A percentile compares a stretch with the other conserved stretches of the same genome.
Conservation (phyloP, 2,797 vertebrate genomes). For the Chelonia mydas region DNA sequence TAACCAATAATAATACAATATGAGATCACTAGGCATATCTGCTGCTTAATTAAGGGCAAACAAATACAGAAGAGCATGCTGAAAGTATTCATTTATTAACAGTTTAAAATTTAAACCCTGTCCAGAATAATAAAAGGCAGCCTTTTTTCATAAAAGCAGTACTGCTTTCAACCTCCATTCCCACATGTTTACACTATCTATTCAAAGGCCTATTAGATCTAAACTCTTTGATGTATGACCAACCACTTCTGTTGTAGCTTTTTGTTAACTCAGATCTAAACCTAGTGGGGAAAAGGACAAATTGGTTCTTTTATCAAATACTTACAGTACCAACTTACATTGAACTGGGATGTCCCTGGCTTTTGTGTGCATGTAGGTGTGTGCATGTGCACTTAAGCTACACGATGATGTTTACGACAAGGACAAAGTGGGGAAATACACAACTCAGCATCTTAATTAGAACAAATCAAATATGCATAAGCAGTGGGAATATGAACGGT, state of each 20-base stretch:
- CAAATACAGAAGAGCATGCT: neutral
- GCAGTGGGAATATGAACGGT: rapidly evolving
- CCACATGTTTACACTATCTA: conserved; percentile 67
- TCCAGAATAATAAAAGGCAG: conserved; percentile 45
- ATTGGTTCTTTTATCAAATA: conserved; percentile 67
- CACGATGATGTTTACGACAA: neutral
- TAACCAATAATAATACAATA: neutral
- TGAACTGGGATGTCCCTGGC: neutral
- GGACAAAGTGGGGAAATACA: neutral
- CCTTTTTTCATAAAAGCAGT: neutral
- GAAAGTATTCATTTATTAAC: conserved; percentile 42
- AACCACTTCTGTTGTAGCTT: conserved; percentile 60
- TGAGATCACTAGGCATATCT: neutral
- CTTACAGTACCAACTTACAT: conserved; percentile 55
- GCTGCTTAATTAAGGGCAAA: neutral
- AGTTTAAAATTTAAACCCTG: conserved; percentile 44
- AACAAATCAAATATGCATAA: neutral
- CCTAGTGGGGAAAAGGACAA: conserved; percentile 68
- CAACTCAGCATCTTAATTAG: neutral
- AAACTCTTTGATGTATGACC: conserved; percentile 76
- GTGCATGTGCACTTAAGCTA: neutral
- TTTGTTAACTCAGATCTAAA: conserved; percentile 69
- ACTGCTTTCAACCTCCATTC: conserved; percentile 64
- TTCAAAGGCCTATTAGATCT: conserved; percentile 76
- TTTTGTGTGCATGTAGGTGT: neutral